Percentiles rank a stretch among this genome's conserved stretches.
phyloP scores from a whole-genome alignment of 1,140 invertebrate species.

The Caenorhabditis tropicalis region DNA sequence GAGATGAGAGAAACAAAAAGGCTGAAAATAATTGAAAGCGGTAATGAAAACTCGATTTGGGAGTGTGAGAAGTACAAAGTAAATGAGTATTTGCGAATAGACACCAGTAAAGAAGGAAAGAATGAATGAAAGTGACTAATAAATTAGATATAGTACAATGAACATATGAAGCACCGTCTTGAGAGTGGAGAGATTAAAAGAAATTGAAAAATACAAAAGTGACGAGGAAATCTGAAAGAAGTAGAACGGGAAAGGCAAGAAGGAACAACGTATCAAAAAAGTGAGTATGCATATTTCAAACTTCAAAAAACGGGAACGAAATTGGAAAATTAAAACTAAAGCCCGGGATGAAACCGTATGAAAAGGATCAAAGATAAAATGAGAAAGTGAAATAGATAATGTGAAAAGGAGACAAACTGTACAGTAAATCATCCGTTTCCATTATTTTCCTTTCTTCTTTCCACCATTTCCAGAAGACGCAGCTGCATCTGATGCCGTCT shows the following conservation, averaged over 20 bases:
- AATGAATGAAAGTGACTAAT: background rate
- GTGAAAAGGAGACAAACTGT: background rate
- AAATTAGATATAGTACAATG: conserved; percentile 29
- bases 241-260: conserved; percentile 19
- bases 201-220: background rate
- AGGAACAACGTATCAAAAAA: background rate
- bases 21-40: background rate
- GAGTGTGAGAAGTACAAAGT: background rate
- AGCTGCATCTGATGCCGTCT: conserved; percentile 45
- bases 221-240: background rate
- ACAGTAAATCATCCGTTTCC: background rate
- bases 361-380: background rate
- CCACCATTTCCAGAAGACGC: background rate
- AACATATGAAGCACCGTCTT: conserved; percentile 5
- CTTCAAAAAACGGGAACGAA: background rate
- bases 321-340: conserved; percentile 32
- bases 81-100: background rate
- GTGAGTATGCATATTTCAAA: too few species aligned
- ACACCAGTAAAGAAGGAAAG: background rate
- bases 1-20: background rate
- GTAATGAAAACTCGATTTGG: background rate
- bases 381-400: background rate
- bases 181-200: background rate
- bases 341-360: conserved; percentile 21
- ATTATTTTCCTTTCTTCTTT: conserved; percentile 34